phyloP scores from a whole-genome alignment of 2,113 vertebrate species.

The Solea solea region DNA sequence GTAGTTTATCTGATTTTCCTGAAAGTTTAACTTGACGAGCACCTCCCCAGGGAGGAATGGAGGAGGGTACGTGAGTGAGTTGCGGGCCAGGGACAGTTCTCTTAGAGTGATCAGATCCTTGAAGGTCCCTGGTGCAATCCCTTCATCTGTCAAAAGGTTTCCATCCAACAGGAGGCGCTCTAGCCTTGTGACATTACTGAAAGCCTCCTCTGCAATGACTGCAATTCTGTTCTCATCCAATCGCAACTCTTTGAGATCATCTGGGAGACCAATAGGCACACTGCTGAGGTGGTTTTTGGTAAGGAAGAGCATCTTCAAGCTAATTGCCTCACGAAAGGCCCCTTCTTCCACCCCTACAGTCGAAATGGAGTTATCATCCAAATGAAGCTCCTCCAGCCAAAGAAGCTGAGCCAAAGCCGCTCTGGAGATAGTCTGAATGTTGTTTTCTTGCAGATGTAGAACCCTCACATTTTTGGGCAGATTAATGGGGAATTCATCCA shows the following conservation, averaged over 20 bases:
- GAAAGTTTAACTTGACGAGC: slow-evolving; percentile 88
- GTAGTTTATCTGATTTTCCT: slow-evolving; percentile 93
- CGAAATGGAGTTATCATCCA: slow-evolving; percentile 95
- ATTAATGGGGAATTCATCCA: slow-evolving; percentile 95
- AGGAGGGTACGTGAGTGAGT: slow-evolving; percentile 89
- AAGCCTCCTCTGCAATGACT: slow-evolving; percentile 89
- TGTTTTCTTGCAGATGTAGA: slow-evolving; percentile 95
- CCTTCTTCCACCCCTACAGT: slow-evolving; percentile 93
- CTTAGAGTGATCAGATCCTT: slow-evolving; percentile 88
- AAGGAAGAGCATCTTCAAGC: slow-evolving; percentile 91
- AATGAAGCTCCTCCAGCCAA: slow-evolving; percentile 89
- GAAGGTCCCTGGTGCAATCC: slow-evolving; percentile 89
- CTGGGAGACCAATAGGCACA: slow-evolving; percentile 89
- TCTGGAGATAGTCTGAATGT: slow-evolving; percentile 93
- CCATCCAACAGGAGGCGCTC: slow-evolving; percentile 91
- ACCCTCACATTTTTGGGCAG: slow-evolving; percentile 90
- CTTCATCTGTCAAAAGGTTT: slow-evolving; percentile 91
- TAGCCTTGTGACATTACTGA: slow-evolving; percentile 88
- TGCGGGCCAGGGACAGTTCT: slow-evolving; percentile 90
- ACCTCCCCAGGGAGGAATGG: slow-evolving; percentile 86
- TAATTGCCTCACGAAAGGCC: slow-evolving; percentile 90
- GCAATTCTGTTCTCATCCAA: slow-evolving; percentile 93
- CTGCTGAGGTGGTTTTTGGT: slow-evolving; percentile 96
- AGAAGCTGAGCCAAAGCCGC: slow-evolving; percentile 89
- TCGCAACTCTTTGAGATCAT: slow-evolving; percentile 88